Percentiles rank a stretch among this genome's conserved stretches.
Conservation (phyloP, 2,113 vertebrate species). For the Ochotona curzoniae region DNA sequence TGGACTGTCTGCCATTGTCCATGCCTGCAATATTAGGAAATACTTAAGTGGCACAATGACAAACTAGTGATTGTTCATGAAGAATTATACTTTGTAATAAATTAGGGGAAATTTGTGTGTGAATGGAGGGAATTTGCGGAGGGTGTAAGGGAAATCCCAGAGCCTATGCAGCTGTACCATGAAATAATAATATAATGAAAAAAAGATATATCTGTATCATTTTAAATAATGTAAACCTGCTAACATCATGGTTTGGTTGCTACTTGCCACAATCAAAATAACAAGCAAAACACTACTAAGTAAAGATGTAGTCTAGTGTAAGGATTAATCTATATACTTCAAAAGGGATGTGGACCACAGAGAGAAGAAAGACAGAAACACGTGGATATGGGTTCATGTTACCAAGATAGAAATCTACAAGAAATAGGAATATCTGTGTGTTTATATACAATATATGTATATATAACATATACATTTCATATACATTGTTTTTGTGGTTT, state of each 20-base stretch:
- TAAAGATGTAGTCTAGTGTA: background rate
- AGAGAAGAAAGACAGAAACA: background rate
- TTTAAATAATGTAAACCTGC: background rate
- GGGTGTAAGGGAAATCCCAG: too few species aligned
- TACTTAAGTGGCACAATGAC: too few species aligned
- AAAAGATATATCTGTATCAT: background rate
- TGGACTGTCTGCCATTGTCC: too few species aligned
- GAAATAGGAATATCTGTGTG: background rate
- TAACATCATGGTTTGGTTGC: too few species aligned
- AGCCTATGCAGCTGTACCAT: too few species aligned
- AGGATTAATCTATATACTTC: constrained; percentile 2
- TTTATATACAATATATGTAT: background rate
- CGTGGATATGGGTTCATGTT: background rate
- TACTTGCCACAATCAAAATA: background rate
- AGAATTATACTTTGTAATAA: too few species aligned
- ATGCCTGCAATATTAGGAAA: too few species aligned
- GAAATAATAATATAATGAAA: too few species aligned
- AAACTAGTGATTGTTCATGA: too few species aligned
- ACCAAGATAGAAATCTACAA: background rate
- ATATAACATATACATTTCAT: background rate
- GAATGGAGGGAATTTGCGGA: too few species aligned
- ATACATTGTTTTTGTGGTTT: background rate
- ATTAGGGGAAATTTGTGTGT: too few species aligned
- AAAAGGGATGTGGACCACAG: background rate
- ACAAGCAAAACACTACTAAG: background rate